Percentiles rank a stretch among this genome's conserved stretches.
phyloP scores from a whole-genome alignment of 1,140 invertebrate genomes.

The Diachasmimorpha longicaudata region DNA sequence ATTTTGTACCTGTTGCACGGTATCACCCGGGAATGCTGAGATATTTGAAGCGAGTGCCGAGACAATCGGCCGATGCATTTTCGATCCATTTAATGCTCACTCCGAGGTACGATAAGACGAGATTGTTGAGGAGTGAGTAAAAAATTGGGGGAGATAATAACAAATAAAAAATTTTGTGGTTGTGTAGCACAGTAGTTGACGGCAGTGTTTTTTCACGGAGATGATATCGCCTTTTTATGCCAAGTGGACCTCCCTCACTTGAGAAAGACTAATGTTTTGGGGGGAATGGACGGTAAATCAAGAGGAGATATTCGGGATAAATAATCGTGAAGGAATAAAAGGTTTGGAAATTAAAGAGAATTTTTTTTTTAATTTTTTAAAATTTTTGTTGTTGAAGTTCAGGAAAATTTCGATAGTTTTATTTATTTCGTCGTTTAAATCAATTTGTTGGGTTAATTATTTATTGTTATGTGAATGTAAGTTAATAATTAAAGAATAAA shows the following conservation, averaged over 20 bases:
- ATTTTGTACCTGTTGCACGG: conserved; percentile 12
- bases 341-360: background rate
- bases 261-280: background rate
- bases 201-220: conserved; percentile 25
- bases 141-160: background rate
- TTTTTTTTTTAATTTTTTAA: no score
- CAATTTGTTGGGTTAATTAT: no score
- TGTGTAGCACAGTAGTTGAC: conserved; percentile 30
- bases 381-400: no score
- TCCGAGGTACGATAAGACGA: conserved; percentile 9
- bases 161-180: background rate
- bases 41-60: background rate
- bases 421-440: no score
- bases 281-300: background rate
- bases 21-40: background rate
- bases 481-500: no score
- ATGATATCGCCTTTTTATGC: conserved; percentile 24
- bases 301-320: background rate
- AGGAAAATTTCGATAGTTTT: no score
- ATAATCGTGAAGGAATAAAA: background rate
- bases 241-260: background rate
- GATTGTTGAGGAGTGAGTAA: background rate
- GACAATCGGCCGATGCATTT: background rate
- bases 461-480: no score
- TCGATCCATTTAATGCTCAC: background rate